Percentiles rank a stretch among this genome's conserved stretches.
Evolutionary conservation across 2,888 invertebrate genomes (phyloP).

Genomic region (Phyto melanocephala): DNA sequence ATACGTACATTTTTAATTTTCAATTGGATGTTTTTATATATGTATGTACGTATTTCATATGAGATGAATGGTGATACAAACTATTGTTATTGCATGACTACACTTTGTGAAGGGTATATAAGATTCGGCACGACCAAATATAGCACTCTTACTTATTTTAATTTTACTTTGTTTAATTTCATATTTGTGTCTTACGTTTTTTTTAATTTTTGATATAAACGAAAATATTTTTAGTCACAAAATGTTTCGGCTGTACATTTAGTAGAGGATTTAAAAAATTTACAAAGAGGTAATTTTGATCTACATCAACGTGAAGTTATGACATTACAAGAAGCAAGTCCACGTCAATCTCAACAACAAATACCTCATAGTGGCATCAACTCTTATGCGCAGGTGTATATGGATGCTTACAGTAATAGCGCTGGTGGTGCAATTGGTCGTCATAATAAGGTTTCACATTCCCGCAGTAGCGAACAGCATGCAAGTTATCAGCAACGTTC

Average conservation of each 20-base stretch:
- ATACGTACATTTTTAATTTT: no score
- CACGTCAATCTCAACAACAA: slow-evolving; percentile 35
- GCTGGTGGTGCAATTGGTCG: slow-evolving; percentile 54
- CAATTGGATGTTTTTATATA: no score
- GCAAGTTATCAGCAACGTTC: slow-evolving; percentile 57
- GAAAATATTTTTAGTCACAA: slow-evolving; percentile 84
- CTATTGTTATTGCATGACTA: no score
- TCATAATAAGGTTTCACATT: slow-evolving; percentile 9
- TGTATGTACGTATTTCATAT: no score
- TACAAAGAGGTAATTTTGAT: slow-evolving; percentile 83
- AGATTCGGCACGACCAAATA: no score
- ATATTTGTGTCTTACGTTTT: background rate
- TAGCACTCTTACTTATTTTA: no score
- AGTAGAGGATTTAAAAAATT: slow-evolving; percentile 89
- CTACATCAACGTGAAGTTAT: slow-evolving; percentile 79
- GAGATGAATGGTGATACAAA: no score
- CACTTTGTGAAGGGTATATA: no score
- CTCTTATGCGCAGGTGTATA: slow-evolving; percentile 24
- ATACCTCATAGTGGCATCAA: slow-evolving; percentile 33
- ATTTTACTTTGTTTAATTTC: no score
- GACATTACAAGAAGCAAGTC: slow-evolving; percentile 20
- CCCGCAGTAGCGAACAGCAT: slow-evolving; percentile 5
- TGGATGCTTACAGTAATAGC: slow-evolving; percentile 62
- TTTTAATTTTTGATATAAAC: no score
- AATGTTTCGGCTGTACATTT: slow-evolving; percentile 80